phyloP scores from a whole-genome alignment of 2,113 vertebrate species.

The Dicrurus megarhynchus region DNA sequence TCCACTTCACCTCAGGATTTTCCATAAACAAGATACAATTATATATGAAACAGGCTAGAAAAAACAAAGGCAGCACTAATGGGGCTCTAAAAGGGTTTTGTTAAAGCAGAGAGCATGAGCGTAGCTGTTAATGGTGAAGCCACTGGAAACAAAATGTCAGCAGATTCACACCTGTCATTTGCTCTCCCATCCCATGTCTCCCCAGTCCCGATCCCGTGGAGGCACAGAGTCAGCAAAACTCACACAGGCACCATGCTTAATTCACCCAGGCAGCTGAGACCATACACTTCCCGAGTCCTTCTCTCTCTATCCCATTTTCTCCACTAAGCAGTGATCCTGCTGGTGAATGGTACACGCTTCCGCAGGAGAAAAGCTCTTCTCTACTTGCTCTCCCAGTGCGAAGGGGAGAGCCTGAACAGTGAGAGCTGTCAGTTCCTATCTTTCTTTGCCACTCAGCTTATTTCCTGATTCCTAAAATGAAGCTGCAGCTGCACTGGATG shows the following conservation, averaged over 20 bases:
- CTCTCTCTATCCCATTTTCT: background rate
- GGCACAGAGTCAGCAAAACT: constrained; percentile 14
- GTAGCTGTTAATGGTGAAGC: background rate
- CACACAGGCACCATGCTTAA: background rate
- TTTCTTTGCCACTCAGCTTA: constrained; percentile 61
- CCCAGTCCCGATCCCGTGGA: rapidly evolving
- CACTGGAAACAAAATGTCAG: constrained; percentile 42
- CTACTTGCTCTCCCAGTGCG: background rate
- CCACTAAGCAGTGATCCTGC: background rate
- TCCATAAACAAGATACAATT: constrained; percentile 35
- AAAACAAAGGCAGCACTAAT: constrained; percentile 41
- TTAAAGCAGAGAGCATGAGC: constrained; percentile 2
- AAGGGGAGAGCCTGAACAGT: constrained; percentile 37
- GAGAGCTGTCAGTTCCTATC: constrained; percentile 55
- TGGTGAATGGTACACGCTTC: background rate
- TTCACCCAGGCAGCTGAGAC: constrained; percentile 7
- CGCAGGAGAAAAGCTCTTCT: constrained; percentile 47
- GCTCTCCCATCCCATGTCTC: background rate
- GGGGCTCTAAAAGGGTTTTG: background rate
- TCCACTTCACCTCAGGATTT: constrained; percentile 54
- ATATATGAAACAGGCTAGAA: background rate
- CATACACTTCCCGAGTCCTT: background rate
- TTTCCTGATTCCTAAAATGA: constrained; percentile 67
- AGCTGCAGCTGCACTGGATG: constrained; percentile 59
- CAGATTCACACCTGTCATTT: constrained; percentile 39